These are phyloP conservation scores for Drosophila malerkotliana DNA, from an alignment of 1,140 invertebrate genomes.

Conservation along the genomic window DNA sequence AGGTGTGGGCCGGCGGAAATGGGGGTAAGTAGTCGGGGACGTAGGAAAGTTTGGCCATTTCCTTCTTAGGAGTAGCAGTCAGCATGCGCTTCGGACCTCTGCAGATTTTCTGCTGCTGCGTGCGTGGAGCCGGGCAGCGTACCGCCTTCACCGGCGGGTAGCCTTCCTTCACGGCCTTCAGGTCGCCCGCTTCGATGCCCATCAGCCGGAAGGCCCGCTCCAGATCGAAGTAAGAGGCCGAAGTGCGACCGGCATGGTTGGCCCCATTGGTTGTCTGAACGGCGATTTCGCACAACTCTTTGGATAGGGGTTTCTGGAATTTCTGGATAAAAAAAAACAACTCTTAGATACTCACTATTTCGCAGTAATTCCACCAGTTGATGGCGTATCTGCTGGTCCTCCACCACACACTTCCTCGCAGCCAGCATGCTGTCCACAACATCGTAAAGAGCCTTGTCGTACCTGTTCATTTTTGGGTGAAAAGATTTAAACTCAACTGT, in stretches of 20 bases:
- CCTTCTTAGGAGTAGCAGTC: background rate
- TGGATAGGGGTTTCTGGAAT: background rate
- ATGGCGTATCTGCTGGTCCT: background rate
- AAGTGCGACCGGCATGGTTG: slow-evolving; percentile 38
- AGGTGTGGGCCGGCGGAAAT: slow-evolving; percentile 50
- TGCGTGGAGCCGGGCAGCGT: background rate
- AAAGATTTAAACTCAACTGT: background rate
- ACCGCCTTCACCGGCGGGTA: background rate
- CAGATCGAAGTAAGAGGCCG: slow-evolving; percentile 49
- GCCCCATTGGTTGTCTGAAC: slow-evolving; percentile 1
- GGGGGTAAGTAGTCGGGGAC: slow-evolving; percentile 49
- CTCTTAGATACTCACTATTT: slow-evolving; percentile 35
- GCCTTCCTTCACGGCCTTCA: background rate
- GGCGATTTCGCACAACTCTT: slow-evolving; percentile 38
- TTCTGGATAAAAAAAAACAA: too few relatives aligned
- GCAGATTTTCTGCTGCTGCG: slow-evolving; percentile 27
- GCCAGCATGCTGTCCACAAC: slow-evolving; percentile 28
- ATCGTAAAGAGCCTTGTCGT: slow-evolving; percentile 14
- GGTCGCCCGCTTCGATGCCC: slow-evolving; percentile 5
- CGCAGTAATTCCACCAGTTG: slow-evolving; percentile 13
- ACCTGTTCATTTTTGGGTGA: slow-evolving; percentile 31
- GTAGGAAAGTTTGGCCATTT: background rate
- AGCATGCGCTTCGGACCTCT: background rate
- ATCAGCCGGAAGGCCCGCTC: slow-evolving; percentile 38
- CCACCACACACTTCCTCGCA: slow-evolving; percentile 2